A percentile compares a stretch with the other conserved stretches of the same genome.
Conservation (phyloP, 2,797 vertebrate genomes). For the Sebastes nivosus region DNA sequence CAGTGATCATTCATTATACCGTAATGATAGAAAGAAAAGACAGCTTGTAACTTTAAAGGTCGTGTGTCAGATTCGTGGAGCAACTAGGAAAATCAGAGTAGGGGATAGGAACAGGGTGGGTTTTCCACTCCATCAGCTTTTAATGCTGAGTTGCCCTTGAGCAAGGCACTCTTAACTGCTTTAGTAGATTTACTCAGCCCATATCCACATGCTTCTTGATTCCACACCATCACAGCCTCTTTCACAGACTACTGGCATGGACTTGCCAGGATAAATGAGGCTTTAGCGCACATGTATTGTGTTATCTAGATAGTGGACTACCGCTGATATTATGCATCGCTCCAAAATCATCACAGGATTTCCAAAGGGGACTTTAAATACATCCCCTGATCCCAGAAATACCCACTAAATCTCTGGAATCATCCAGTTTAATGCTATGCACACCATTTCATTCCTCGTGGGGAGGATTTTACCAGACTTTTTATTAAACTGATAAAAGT, state of each 20-base stretch:
- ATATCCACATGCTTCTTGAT: constrained; percentile 23
- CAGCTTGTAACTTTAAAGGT: constrained; percentile 18
- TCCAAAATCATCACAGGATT: constrained; percentile 1
- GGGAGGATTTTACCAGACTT: constrained; percentile 49
- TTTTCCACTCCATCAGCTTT: constrained; percentile 3
- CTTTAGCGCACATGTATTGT: constrained; percentile 3
- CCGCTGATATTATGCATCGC: not conserved
- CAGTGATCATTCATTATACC: constrained; percentile 2
- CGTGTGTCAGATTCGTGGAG: constrained; percentile 12
- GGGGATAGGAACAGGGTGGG: constrained; percentile 6
- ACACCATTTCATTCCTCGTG: constrained; percentile 32
- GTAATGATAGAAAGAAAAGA: constrained; percentile 11
- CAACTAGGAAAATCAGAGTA: constrained; percentile 12
- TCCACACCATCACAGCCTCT: not conserved
- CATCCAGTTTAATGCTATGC: constrained; percentile 24
- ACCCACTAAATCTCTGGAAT: constrained; percentile 31
- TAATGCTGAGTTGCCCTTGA: constrained; percentile 24
- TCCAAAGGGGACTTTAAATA: not conserved
- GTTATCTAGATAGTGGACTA: not conserved
- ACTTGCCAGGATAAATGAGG: constrained; percentile 10
- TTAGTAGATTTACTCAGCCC: not conserved
- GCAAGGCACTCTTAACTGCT: constrained; percentile 33
- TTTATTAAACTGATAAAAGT: constrained; percentile 58
- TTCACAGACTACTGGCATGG: constrained; percentile 6
- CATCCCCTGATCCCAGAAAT: constrained; percentile 17